Conservation (phyloP, 2,113 vertebrate genomes). For the Danionella cerebrum region DNA sequence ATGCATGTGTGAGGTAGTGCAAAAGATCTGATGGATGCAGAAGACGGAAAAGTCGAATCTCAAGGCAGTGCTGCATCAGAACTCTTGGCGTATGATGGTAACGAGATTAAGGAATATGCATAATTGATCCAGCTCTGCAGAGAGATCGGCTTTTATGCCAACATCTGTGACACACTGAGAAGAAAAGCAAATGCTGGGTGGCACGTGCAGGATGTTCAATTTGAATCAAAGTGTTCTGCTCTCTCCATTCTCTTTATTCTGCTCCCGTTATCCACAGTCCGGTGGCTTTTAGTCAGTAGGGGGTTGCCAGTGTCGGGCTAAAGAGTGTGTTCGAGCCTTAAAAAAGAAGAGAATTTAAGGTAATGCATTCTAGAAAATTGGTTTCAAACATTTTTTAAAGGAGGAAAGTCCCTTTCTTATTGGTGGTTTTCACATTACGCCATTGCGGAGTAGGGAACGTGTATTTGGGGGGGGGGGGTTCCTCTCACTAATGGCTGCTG, state of each 20-base stretch:
- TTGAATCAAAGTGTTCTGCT: conserved; percentile 41
- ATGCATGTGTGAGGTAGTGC: not conserved
- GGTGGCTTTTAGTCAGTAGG: conserved; percentile 23
- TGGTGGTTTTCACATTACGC: too few relatives aligned
- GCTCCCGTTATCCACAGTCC: conserved; percentile 21
- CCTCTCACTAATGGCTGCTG: too few relatives aligned
- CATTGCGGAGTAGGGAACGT: too few relatives aligned
- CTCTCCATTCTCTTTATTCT: not conserved
- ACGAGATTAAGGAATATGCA: conserved; percentile 58
- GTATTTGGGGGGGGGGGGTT: too few relatives aligned
- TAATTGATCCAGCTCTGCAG: conserved; percentile 51
- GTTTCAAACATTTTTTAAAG: too few relatives aligned
- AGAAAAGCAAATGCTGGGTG: conserved; percentile 42
- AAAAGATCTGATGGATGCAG: conserved; percentile 28
- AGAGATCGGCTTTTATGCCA: conserved; percentile 49
- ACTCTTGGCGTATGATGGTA: conserved; percentile 50
- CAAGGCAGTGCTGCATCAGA: conserved; percentile 40
- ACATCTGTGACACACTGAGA: conserved; percentile 51
- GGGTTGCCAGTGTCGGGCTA: not conserved
- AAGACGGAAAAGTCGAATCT: conserved; percentile 40
- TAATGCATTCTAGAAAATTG: not conserved
- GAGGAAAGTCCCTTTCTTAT: too few relatives aligned
- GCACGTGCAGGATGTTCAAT: conserved; percentile 45
- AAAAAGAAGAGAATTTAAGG: not conserved
- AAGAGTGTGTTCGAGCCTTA: not conserved